A percentile compares a stretch with the other conserved stretches of the same genome.
These are phyloP conservation scores for Drosophila rufa DNA, from an alignment of 1,140 invertebrate species.

Conservation along the genomic window DNA sequence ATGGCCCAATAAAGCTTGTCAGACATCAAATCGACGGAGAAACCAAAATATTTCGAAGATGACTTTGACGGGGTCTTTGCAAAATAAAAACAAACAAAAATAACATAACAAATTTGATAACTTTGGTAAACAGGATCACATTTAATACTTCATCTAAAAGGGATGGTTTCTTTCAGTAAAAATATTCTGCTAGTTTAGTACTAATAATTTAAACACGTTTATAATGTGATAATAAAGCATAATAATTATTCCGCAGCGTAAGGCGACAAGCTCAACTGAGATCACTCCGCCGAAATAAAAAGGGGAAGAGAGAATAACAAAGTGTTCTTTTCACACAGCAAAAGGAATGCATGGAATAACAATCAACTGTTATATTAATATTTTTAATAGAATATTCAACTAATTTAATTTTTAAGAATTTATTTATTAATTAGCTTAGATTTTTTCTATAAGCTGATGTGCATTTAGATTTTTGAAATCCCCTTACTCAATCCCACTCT, in stretches of 20 bases:
- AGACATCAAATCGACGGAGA: conserved; percentile 7
- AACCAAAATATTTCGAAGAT: neutral
- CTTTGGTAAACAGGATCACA: neutral
- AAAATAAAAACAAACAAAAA: conserved; percentile 4
- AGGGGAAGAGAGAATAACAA: too few species aligned
- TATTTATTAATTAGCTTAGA: neutral
- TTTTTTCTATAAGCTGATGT: neutral
- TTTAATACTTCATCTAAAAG: neutral
- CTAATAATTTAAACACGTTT: too few species aligned
- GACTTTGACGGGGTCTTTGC: neutral
- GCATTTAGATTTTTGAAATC: neutral
- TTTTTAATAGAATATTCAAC: too few species aligned
- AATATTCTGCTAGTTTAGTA: too few species aligned
- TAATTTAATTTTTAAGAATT: neutral
- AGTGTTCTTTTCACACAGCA: too few species aligned
- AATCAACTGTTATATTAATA: too few species aligned
- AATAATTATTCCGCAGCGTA: too few species aligned
- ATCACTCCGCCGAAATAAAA: too few species aligned
- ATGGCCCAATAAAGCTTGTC: conserved; percentile 38
- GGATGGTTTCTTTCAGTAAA: too few species aligned
- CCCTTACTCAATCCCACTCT: neutral
- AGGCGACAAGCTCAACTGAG: too few species aligned
- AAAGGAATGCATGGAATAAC: too few species aligned
- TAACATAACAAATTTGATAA: conserved; percentile 1
- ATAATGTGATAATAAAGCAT: too few species aligned